These are phyloP conservation scores for Agrotis ipsilon DNA, from an alignment of 2,888 invertebrate genomes.

Conservation along the genomic window DNA sequence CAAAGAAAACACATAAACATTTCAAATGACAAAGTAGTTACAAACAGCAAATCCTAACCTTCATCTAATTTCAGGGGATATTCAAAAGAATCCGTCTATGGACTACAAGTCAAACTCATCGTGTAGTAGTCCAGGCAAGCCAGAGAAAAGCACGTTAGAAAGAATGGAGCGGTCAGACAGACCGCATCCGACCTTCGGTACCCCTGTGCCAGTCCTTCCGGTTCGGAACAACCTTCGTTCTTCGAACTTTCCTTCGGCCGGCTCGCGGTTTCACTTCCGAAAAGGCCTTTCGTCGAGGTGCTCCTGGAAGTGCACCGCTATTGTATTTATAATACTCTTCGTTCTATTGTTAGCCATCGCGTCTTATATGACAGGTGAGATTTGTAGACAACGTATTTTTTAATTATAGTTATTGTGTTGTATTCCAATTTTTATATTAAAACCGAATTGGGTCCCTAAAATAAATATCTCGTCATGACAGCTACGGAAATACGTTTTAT, in stretches of 20 bases:
- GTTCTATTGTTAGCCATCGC: slow-evolving; percentile 96
- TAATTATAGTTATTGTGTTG: neutral
- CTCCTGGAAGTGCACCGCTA: slow-evolving; percentile 98
- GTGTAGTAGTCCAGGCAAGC: slow-evolving; percentile 95
- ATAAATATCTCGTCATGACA: neutral
- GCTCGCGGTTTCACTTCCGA: slow-evolving; percentile 96
- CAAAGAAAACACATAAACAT: neutral
- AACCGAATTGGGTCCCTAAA: neutral
- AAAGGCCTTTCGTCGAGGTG: slow-evolving; percentile 96
- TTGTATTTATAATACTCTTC: slow-evolving; percentile 96
- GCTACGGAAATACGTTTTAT: slow-evolving; percentile 18
- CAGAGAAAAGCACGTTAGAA: slow-evolving; percentile 90
- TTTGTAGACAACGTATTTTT: slow-evolving; percentile 58
- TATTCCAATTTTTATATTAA: neutral
- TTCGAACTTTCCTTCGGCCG: slow-evolving; percentile 93
- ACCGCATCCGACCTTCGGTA: slow-evolving; percentile 92
- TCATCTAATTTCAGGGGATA: slow-evolving; percentile 93
- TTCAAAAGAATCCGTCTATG: slow-evolving; percentile 96
- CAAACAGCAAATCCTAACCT: slow-evolving; percentile 15
- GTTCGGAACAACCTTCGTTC: slow-evolving; percentile 94
- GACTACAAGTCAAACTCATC: slow-evolving; percentile 97
- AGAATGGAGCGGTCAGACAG: slow-evolving; percentile 91
- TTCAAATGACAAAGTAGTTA: neutral
- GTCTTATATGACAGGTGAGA: slow-evolving; percentile 96
- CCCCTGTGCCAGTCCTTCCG: slow-evolving; percentile 94